Evolutionary conservation across 1,140 invertebrate genomes (phyloP), one percentile per base, ranked within the genome.

Genomic region (Venustaconcha ellipsiformis): DNA sequence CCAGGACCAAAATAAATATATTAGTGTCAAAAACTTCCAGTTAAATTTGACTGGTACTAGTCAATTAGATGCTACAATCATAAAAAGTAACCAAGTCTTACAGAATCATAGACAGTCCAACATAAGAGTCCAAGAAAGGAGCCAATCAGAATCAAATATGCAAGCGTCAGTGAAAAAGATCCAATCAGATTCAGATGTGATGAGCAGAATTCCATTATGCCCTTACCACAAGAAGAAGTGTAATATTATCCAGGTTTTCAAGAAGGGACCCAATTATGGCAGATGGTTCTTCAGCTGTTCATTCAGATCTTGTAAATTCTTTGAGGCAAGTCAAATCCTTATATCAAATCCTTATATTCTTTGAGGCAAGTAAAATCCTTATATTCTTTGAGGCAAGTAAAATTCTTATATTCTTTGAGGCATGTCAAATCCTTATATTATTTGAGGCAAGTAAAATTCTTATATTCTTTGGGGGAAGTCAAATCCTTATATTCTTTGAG

Each of bases 221-320:
- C 58, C 76, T 57, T 73, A 78, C 20, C 87, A 88, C 68, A 80
- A 81, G 17, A 75, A 72, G 66, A 80, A 80, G 18, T 84, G 84
- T 62, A 59, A 67, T 62, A 72, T 86, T 71, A 80, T 78, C 14
- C 82, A 86, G 68, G 84, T 85, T 13, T 67, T 80, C 14, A 88
- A 88, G 63, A 78, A 83, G 65, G 86, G 83, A 66, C 78, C 81
- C 20, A 88, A 88, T 60, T 78, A 81, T 64, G 80, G 82, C 1
- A 76, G 87, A 55, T 81, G 80, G 80, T 88, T 88, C 74, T 88
- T 84, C 72, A 76, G 78, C 15, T 88, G 87, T 70, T 57, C 78
- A 15, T n/a, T 83, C 2, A 69, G 70, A n/a, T 67, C 78, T n/a
- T 88, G 87, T 73, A 82, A 87, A 63, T 84, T 83, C 62, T 88